These are phyloP conservation scores for Morelia viridis DNA, from an alignment of 2,797 vertebrate species.

Conservation along the genomic window DNA sequence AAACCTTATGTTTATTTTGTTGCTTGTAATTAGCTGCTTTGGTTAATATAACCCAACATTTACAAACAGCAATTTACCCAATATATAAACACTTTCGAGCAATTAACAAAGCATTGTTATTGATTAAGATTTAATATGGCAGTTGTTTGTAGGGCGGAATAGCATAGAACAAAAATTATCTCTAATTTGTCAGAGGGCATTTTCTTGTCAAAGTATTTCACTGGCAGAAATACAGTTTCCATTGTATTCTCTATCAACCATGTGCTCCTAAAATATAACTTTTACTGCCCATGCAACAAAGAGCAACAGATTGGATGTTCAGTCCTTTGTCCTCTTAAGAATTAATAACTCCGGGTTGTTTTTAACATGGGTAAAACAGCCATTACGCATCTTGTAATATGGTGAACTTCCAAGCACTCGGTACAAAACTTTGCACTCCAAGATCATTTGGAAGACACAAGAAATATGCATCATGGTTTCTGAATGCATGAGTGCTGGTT, in stretches of 20 bases:
- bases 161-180: conserved; percentile 51
- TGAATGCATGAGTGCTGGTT: neutral
- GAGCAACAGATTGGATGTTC: neutral
- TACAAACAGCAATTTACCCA: conserved; percentile 72
- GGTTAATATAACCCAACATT: conserved; percentile 73
- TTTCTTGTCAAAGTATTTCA: conserved; percentile 54
- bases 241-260: conserved; percentile 37
- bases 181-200: conserved; percentile 64
- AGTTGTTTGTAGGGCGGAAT: conserved; percentile 51
- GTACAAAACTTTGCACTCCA: too few species aligned
- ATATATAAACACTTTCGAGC: conserved; percentile 66
- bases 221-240: conserved; percentile 42
- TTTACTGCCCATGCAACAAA: neutral
- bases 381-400: neutral
- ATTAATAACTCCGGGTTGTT: neutral
- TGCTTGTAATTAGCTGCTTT: conserved; percentile 72
- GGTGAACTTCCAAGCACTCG: neutral
- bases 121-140: conserved; percentile 75
- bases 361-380: neutral
- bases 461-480: neutral
- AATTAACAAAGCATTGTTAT: conserved; percentile 73
- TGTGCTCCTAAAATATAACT: neutral
- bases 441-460: too few species aligned
- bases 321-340: neutral
- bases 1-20: conserved; percentile 69